Conservation (phyloP, 2,888 invertebrate genomes). For the Orthosia incerta region DNA sequence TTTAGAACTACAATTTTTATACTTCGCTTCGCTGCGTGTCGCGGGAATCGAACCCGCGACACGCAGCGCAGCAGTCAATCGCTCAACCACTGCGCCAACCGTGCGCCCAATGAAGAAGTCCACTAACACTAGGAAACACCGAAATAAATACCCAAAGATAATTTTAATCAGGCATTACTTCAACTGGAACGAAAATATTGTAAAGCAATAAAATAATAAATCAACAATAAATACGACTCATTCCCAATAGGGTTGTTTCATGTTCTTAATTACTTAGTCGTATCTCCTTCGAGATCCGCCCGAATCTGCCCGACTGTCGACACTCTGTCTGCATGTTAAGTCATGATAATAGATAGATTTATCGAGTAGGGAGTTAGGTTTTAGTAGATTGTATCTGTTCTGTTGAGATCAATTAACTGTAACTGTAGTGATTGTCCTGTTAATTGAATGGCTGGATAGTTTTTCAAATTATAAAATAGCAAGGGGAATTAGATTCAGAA, state of each 20-base stretch:
- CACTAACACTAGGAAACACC: neutral
- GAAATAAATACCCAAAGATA: neutral
- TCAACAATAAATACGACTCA: conserved; percentile 2
- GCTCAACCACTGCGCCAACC: too few relatives aligned
- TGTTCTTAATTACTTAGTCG: conserved; percentile 27
- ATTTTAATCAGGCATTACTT: neutral
- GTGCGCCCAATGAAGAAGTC: too few relatives aligned
- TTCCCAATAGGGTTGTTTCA: conserved; percentile 28
- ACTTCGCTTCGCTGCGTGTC: too few relatives aligned
- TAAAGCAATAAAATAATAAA: conserved; percentile 1
- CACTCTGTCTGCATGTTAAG: conserved; percentile 31
- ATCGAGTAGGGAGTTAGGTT: conserved; percentile 4
- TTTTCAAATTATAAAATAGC: neutral
- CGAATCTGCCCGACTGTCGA: conserved; percentile 13
- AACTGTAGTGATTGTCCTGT: neutral
- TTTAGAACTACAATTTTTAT: too few relatives aligned
- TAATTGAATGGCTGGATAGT: too few relatives aligned
- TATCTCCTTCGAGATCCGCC: conserved; percentile 38
- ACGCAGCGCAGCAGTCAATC: too few relatives aligned
- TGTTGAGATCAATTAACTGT: neutral
- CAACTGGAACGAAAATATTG: neutral
- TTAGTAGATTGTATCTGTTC: conserved; percentile 14
- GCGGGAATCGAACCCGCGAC: too few relatives aligned
- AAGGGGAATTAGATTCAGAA: neutral
- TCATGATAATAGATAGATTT: conserved; percentile 43